Base-by-base conservation (phyloP, 2,797 vertebrate species). In the Meriones psammophilus region DNA sequence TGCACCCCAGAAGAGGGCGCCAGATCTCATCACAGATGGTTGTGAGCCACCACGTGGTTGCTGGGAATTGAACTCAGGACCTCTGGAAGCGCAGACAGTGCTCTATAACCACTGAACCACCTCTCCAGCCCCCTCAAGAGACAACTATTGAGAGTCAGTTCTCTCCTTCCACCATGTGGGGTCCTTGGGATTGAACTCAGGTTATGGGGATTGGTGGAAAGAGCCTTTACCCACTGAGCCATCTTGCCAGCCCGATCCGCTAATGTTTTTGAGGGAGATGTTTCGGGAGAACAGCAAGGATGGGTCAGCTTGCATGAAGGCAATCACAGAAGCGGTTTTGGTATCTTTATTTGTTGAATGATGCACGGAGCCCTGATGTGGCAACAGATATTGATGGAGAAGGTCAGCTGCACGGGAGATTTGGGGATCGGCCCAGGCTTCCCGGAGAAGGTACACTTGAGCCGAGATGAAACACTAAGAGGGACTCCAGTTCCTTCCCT, bases 221-320 rank as follows among this genome's bases (percentile, higher is more conserved):
- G 46, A 17, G 20, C 4, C 33, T 71, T 18, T 17, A 56, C n/a
- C 68, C 33, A 33, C n/a, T 42, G 62, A 60, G 54, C 54, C 50
- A 60, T 13, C 54, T 73, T 58, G 9, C 15, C 12, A 9, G n/a
- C n/a, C 66, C 5, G 5, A 28, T 28, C 68, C 12, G 26, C 56
- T n/a, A 39, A 0, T 30, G 36, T 58, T 56, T n/a, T 91, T 71
- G 62, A 84, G 69, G 73, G 17, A 1, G 8, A 42, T 39, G 54
- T 74, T 80, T 86, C 1, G 39, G 78, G n/a, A 94, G 26, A 39
- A 13, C 20, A 58, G 92, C 46, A 42, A 95, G 88, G 46, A 77
- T 36, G 7, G 15, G 3, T n/a, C 36, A 56, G 12, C 36, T 46
- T 30, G 36, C 9, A 30, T 1, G 5, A 62, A 50, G 77, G 18